A percentile compares a stretch with the other conserved stretches of the same genome.
phyloP scores from a whole-genome alignment of 2,888 invertebrate species.

The Icerya purchasi region DNA sequence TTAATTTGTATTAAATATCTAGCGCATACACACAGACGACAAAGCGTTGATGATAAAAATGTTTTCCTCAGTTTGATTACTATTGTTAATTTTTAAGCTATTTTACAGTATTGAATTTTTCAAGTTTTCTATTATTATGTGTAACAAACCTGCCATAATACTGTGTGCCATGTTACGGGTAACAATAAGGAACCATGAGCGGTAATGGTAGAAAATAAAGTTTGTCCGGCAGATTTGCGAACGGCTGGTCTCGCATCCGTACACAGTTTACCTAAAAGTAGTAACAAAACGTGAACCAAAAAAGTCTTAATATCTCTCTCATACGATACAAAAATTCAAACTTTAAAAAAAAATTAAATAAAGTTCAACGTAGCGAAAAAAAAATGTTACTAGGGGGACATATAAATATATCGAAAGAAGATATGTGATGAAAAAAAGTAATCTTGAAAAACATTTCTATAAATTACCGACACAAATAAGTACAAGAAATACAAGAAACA shows the following conservation, averaged over 20 bases:
- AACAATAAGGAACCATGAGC: constrained; percentile 80
- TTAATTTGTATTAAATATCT: no score
- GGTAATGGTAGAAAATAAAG: constrained; percentile 88
- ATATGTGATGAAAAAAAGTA: no score
- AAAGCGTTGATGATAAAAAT: no score
- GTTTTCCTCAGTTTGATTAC: no score
- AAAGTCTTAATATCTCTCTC: neutral
- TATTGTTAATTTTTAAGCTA: no score
- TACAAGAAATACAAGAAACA: no score
- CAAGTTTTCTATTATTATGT: no score
- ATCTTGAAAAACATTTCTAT: no score
- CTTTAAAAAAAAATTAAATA: neutral
- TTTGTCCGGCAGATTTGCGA: constrained; percentile 89
- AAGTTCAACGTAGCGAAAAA: neutral
- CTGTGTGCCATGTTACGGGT: constrained; percentile 77
- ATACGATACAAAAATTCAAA: neutral
- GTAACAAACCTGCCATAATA: constrained; percentile 67
- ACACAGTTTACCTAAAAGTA: constrained; percentile 51
- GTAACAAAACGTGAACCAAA: neutral
- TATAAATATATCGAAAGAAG: no score
- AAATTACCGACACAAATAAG: no score
- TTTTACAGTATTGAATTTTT: no score
- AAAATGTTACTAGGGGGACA: neutral
- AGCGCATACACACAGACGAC: no score
- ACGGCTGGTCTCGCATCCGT: constrained; percentile 90